Conservation (phyloP, 35 echinoderm and acorn worm genomes). For the Heliocidaris erythrogramma region DNA sequence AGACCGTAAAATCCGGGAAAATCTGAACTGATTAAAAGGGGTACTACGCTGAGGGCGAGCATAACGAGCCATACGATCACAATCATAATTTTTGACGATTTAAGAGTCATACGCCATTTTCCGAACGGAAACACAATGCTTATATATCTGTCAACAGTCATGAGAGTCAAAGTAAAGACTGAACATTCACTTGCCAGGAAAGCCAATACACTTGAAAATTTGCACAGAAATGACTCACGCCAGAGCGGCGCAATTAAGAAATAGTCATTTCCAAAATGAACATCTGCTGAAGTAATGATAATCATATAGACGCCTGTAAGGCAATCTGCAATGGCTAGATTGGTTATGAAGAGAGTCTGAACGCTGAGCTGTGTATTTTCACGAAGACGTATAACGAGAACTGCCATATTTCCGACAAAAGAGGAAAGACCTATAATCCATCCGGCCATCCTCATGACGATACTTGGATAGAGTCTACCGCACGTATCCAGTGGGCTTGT, state of each 20-base stretch:
- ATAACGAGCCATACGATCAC: slow-evolving; percentile 45
- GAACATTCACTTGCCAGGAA: slow-evolving; percentile 70
- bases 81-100: slow-evolving; percentile 29
- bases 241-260: slow-evolving; percentile 53
- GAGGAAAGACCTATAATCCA: slow-evolving; percentile 36
- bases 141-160: slow-evolving; percentile 78
- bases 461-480: slow-evolving; percentile 46
- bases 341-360: slow-evolving; percentile 54
- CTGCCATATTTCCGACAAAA: slow-evolving; percentile 32
- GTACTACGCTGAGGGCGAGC: slow-evolving; percentile 43
- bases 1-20: slow-evolving; percentile 61
- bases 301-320: slow-evolving; percentile 77
- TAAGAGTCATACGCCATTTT: slow-evolving; percentile 50
- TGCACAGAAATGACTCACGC: slow-evolving; percentile 43
- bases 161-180: slow-evolving; percentile 61
- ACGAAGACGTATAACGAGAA: background rate
- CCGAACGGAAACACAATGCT: slow-evolving; percentile 71
- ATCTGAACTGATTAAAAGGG: slow-evolving; percentile 42
- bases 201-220: slow-evolving; percentile 61
- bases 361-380: background rate
- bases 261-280: slow-evolving; percentile 62
- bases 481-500: slow-evolving; percentile 51
- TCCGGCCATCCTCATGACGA: background rate
- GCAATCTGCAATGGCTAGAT: slow-evolving; percentile 72
- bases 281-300: slow-evolving; percentile 64